phyloP scores from a whole-genome alignment of 2,797 vertebrate species.

The Xenops minutus region DNA sequence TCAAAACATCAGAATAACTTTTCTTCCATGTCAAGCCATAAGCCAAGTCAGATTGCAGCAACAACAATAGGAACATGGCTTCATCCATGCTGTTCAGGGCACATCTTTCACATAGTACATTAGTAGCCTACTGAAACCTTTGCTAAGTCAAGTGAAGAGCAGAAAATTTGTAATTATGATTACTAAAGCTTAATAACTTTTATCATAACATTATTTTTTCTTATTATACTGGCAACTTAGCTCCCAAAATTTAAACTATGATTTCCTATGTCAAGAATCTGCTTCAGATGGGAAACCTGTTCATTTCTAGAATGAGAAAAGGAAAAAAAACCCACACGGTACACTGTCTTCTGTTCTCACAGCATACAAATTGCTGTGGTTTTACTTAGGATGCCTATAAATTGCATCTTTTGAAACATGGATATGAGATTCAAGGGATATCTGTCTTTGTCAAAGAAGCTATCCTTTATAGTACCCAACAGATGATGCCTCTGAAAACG shows the following conservation, averaged over 20 bases:
- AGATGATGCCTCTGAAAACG: not conserved
- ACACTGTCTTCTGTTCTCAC: not conserved
- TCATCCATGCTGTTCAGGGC: not conserved
- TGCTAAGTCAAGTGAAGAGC: not conserved
- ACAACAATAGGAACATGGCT: not conserved
- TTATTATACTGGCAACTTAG: not conserved
- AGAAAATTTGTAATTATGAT: not conserved
- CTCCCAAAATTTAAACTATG: not conserved
- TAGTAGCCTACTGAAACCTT: not conserved
- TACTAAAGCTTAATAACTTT: not conserved
- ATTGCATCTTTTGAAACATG: not conserved
- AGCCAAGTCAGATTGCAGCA: not conserved
- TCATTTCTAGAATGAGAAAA: not conserved
- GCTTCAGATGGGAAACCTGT: not conserved
- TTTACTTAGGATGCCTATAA: not conserved
- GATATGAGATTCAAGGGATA: not conserved
- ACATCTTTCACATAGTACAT: not conserved
- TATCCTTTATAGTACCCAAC: not conserved
- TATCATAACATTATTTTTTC: not conserved
- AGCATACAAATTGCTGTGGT: not conserved
- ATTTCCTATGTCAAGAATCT: not conserved
- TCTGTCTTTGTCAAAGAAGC: not conserved
- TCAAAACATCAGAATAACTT: not conserved
- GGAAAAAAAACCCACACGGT: not conserved
- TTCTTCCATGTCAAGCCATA: not conserved